phyloP scores from a whole-genome alignment of 1,140 invertebrate genomes.

The Glomeris maerens region DNA sequence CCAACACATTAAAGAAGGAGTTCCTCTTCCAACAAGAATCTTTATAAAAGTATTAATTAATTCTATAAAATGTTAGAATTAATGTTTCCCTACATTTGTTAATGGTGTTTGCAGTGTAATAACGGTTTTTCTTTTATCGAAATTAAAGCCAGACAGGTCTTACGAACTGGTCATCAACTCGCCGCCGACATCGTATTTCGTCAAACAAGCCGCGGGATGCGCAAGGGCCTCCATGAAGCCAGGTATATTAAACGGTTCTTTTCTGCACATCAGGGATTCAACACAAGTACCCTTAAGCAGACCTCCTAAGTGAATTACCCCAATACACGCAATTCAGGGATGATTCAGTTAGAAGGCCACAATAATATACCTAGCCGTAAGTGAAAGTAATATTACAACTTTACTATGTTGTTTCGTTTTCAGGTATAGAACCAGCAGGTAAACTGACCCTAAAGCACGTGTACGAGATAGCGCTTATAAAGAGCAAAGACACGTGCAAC shows the following conservation, averaged over 20 bases:
- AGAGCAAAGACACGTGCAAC: slow-evolving; percentile 65
- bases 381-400: not conserved
- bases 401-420: slow-evolving; percentile 24
- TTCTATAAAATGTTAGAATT: slow-evolving; percentile 7
- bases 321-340: too few relatives aligned
- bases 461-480: slow-evolving; percentile 96
- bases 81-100: not conserved
- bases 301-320: too few relatives aligned
- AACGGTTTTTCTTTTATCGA: slow-evolving; percentile 7
- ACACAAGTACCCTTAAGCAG: too few relatives aligned
- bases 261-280: too few relatives aligned
- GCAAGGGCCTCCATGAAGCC: slow-evolving; percentile 60
- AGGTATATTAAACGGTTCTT: slow-evolving; percentile 33
- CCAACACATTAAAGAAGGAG: slow-evolving; percentile 77
- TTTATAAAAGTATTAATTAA: slow-evolving; percentile 44
- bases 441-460: slow-evolving; percentile 90
- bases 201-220: slow-evolving; percentile 90
- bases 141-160: slow-evolving; percentile 54
- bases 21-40: slow-evolving; percentile 70
- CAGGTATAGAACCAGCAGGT: slow-evolving; percentile 64
- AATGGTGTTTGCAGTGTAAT: not conserved
- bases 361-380: slow-evolving; percentile 1
- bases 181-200: slow-evolving; percentile 70
- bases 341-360: too few relatives aligned
- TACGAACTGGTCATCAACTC: slow-evolving; percentile 69